Base-by-base conservation (phyloP, 2,113 vertebrate genomes). In the Mellivora capensis region DNA sequence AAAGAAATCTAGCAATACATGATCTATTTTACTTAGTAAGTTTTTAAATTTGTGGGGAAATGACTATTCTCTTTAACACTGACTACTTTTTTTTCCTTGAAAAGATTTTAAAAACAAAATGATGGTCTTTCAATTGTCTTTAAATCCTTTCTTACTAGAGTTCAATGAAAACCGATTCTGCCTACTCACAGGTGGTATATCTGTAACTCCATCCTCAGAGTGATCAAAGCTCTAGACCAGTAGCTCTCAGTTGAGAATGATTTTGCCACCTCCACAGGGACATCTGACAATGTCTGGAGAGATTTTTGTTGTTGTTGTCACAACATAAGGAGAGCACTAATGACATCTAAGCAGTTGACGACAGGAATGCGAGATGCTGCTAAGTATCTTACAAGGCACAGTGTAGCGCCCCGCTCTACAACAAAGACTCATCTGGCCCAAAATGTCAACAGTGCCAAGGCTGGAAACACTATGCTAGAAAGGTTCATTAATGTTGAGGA, bases 91-190 rank as follows among this genome's bases (percentile, higher is more conserved):
- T 71, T 83, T 71, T 18, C 20, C 21, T 69, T 72, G 49, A 44
- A 4, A 93, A 54, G 74, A 80, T 69, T 96, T 80, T 54, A 15
- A 80, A 71, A 79, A 64, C 49, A 90, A 87, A 90, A 62, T 82
- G 9, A 57, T 54, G 4, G 0, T 1, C 39, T 91, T 88, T 85
- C 44, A 59, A 69, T 61, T 23, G 6, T 80, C 94, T 88, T 79
- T 62, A 89, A 94, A 90, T 39, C 80, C 3, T 94, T 95, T 17
- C 81, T 93, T 74, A 69, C 15, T 13, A 69, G 54, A 44, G 1
- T 4, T 82, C 18, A 61, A 93, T 54, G 17, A 14, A 92, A 94
- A 42, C 2, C 0, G 13, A 86, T 31, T 86, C 49, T 67, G 13
- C 14, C 27, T 61, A 25, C 21, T 47, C 39, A 47, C 3, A 42